Evolutionary conservation across 2,888 invertebrate species (phyloP), one percentile per base, ranked within the genome.

Genomic region (Lasius platythorax): DNA sequence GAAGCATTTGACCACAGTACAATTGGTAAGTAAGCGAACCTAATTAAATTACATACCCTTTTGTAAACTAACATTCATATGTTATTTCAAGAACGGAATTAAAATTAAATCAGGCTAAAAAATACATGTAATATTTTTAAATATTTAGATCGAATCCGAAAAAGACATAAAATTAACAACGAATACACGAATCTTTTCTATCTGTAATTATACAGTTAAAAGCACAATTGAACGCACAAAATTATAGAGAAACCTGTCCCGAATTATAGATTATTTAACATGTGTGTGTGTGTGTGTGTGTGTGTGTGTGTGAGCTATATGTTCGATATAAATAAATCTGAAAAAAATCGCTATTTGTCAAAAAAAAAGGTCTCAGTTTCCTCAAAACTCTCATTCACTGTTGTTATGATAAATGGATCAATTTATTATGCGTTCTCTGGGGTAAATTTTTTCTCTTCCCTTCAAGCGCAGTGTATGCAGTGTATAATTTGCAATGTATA

Each of bases 1-100:
- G 95, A 98, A 97, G 91, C 97, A 98, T 92, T 96, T 98, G 91
- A 98, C 98, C 33, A 97, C 97, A 18, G 95, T 98, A 83, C 98
- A 98, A 95, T 96, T 98, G 95, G 98, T 97, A 95, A 96, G 96
- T 95, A 23, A 5, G n/a, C 56, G 1, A 1, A 8, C 28, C 46
- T 6, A 18, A 28, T 43, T 18, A 12, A 18, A 58, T 58, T 28
- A 46, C 30, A 28, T 23, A 9, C 23, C 11, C 46, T n/a, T 23
- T 33, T 28, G 18, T 28, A 76, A 64, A 37, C 6, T 64, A 12
- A 30, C 9, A 33, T 9, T 56, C 28, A 28, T 3, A 43, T 11
- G 3, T 66, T 30, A 5, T 50, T 66, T 64, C 5, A 46, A 64
- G 9, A 33, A 46, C 4, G 18, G 1, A 76, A 37, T 28, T 37